Evolutionary conservation across 2,113 vertebrate species (phyloP).

Genomic region (Corvus moneduloides): DNA sequence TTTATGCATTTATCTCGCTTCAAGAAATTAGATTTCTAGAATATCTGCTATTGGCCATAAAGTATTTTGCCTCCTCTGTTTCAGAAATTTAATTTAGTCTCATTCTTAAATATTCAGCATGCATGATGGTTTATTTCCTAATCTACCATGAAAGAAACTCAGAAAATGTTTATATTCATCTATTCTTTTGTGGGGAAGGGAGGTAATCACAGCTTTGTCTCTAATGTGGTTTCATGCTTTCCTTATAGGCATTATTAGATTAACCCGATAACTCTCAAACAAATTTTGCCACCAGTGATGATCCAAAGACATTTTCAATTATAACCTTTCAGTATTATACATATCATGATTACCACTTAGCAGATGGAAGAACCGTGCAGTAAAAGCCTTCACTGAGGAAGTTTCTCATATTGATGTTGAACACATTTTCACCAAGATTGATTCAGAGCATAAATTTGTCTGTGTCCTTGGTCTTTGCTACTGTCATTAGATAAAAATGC

Average conservation of each 20-base stretch:
- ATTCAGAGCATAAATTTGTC: neutral
- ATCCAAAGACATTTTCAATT: slow-evolving; percentile 35
- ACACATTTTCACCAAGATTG: neutral
- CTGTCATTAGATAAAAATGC: neutral
- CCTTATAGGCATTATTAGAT: slow-evolving; percentile 26
- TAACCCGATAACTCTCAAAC: neutral
- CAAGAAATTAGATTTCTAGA: neutral
- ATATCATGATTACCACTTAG: neutral
- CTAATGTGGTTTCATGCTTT: slow-evolving; percentile 29
- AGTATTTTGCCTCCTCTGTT: neutral
- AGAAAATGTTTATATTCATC: slow-evolving; percentile 4
- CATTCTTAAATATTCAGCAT: neutral
- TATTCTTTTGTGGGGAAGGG: neutral
- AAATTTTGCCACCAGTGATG: slow-evolving; percentile 24
- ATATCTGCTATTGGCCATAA: neutral
- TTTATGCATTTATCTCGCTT: neutral
- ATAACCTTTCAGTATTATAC: neutral
- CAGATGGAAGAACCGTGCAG: neutral
- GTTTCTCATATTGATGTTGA: neutral
- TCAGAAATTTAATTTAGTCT: slow-evolving; percentile 9
- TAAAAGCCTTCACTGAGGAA: neutral
- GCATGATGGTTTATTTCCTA: slow-evolving; percentile 1
- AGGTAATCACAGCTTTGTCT: slow-evolving; percentile 16
- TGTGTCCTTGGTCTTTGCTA: neutral
- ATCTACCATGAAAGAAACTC: slow-evolving; percentile 21